Conservation (phyloP, 2,888 invertebrate species). For the Melieria omissa region DNA sequence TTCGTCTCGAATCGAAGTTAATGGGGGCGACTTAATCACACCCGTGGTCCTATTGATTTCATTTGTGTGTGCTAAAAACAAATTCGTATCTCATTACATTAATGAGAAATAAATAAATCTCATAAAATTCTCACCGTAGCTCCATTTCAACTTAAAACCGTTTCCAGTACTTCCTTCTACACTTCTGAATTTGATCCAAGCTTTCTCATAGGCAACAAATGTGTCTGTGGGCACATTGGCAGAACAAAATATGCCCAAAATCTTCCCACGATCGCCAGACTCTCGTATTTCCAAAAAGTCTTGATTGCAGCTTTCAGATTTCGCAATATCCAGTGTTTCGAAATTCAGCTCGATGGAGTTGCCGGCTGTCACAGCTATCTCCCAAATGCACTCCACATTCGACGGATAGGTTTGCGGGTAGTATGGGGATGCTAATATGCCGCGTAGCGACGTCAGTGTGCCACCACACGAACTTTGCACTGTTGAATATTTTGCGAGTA, state of each 20-base stretch:
- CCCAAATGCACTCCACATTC: conserved; percentile 82
- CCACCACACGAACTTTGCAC: conserved; percentile 77
- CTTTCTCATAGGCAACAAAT: conserved; percentile 69
- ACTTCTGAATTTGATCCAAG: conserved; percentile 86
- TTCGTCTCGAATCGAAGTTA: conserved; percentile 46
- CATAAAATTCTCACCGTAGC: conserved; percentile 68
- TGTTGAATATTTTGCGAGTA: conserved; percentile 67
- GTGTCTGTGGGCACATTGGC: conserved; percentile 70
- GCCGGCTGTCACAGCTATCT: conserved; percentile 74
- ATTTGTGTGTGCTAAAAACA: conserved; percentile 48
- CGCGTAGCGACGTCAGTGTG: conserved; percentile 70
- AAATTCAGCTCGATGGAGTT: conserved; percentile 77
- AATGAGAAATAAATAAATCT: background rate
- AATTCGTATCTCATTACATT: background rate
- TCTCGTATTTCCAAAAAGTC: conserved; percentile 90
- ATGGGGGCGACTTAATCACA: conserved; percentile 57
- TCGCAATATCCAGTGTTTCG: conserved; percentile 74
- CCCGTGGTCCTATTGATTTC: conserved; percentile 54
- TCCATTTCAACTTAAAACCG: conserved; percentile 83
- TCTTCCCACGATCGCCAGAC: conserved; percentile 71
- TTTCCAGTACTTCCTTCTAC: conserved; percentile 68
- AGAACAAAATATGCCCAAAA: conserved; percentile 82
- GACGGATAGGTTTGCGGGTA: conserved; percentile 78
- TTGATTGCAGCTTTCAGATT: conserved; percentile 79
- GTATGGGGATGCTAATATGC: conserved; percentile 76